These are phyloP conservation scores for Myathropa florea DNA, from an alignment of 2,888 invertebrate species.

Conservation along the genomic window DNA sequence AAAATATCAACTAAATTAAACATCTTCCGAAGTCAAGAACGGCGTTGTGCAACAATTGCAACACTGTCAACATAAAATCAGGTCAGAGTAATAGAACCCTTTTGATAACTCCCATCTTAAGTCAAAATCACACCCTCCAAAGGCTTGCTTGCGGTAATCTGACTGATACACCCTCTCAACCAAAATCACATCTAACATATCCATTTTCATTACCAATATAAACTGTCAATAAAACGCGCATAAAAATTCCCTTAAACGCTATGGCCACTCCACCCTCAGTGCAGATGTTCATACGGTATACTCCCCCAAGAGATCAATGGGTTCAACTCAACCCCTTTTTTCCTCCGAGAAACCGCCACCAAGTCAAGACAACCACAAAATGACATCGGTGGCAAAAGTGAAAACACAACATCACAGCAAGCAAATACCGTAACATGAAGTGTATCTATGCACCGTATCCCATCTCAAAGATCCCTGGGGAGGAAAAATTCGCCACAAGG, in stretches of 20 bases:
- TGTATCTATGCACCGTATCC: slow-evolving; percentile 40
- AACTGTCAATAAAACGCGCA: slow-evolving; percentile 70
- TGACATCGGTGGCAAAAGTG: slow-evolving; percentile 64
- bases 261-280: not conserved
- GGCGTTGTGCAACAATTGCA: not conserved
- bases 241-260: slow-evolving; percentile 67
- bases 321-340: slow-evolving; percentile 57
- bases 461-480: slow-evolving; percentile 41
- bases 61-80: not conserved
- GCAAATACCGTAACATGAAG: slow-evolving; percentile 58
- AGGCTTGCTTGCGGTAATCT: slow-evolving; percentile 26
- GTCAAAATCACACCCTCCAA: slow-evolving; percentile 36
- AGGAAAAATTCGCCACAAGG: slow-evolving; percentile 58
- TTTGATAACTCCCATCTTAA: not conserved
- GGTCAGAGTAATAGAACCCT: not conserved
- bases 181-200: slow-evolving; percentile 77
- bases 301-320: slow-evolving; percentile 41
- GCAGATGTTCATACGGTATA: not conserved
- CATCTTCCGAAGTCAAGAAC: too few relatives aligned
- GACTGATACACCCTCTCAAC: slow-evolving; percentile 75
- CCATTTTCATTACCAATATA: slow-evolving; percentile 69
- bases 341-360: not conserved
- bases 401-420: slow-evolving; percentile 44
- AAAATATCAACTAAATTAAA: too few relatives aligned
- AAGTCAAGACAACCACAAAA: slow-evolving; percentile 46